These are phyloP conservation scores for Petrolisthes cinctipes DNA, from an alignment of 2,888 invertebrate genomes.

Conservation along the genomic window DNA sequence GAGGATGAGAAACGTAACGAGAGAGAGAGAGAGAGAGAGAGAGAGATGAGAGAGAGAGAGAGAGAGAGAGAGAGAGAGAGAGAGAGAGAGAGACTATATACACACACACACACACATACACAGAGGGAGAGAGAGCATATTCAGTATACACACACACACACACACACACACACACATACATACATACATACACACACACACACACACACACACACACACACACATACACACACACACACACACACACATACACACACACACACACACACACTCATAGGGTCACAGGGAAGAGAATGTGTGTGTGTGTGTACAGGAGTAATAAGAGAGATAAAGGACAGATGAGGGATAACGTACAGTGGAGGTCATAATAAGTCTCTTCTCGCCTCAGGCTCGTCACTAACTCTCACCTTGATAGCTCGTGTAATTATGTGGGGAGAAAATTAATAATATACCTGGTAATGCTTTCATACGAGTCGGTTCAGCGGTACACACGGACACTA, in stretches of 20 bases:
- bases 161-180: conserved; percentile 29
- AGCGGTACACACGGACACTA: too few species aligned
- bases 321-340: background rate
- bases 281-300: background rate
- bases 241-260: background rate
- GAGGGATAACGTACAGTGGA: background rate
- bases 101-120: background rate
- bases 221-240: background rate
- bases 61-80: background rate
- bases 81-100: background rate
- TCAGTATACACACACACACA: background rate
- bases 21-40: background rate
- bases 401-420: too few species aligned
- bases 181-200: conserved; percentile 44
- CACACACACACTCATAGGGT: too few species aligned
- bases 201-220: conserved; percentile 40
- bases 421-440: too few species aligned
- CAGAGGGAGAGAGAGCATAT: background rate
- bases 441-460: too few species aligned
- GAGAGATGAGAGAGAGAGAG: background rate
- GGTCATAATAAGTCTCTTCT: too few species aligned
- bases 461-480: too few species aligned
- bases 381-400: too few species aligned
- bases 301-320: background rate
- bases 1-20: conserved; percentile 11